These are phyloP conservation scores for silkworm (Bombyx mori) DNA, from an alignment of 1,140 invertebrate genomes.

Conservation along the genomic window DNA sequence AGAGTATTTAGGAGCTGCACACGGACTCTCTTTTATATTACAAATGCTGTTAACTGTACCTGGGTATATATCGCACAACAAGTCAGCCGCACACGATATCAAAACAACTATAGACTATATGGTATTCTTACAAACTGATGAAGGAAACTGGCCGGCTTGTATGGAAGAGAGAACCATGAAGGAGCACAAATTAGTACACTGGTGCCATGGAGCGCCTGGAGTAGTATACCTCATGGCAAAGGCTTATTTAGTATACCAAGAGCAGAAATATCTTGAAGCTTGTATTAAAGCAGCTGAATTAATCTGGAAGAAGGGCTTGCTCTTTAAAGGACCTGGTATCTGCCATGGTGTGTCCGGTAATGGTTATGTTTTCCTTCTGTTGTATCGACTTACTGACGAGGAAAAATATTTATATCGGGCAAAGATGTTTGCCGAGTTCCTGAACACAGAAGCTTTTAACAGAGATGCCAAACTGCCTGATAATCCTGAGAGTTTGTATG, in stretches of 20 bases:
- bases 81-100: constrained; percentile 70
- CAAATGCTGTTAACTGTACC: constrained; percentile 78
- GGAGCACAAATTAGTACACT: constrained; percentile 83
- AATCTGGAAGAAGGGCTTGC: constrained; percentile 84
- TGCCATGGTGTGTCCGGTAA: constrained; percentile 91
- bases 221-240: constrained; percentile 86
- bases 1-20: constrained; percentile 88
- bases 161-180: constrained; percentile 77
- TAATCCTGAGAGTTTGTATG: constrained; percentile 86
- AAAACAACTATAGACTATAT: constrained; percentile 76
- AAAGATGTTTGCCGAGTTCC: constrained; percentile 82
- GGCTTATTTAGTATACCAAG: constrained; percentile 82
- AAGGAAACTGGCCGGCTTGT: constrained; percentile 85
- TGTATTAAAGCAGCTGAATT: constrained; percentile 80
- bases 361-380: constrained; percentile 86
- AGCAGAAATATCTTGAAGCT: constrained; percentile 80
- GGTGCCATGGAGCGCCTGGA: constrained; percentile 91
- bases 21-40: constrained; percentile 80
- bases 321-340: constrained; percentile 87
- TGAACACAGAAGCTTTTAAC: constrained; percentile 78
- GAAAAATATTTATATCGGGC: constrained; percentile 82
- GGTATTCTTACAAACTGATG: constrained; percentile 73
- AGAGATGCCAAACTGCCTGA: constrained; percentile 82
- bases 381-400: constrained; percentile 83
- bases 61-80: constrained; percentile 72